A percentile compares a stretch with the other conserved stretches of the same genome.
Conservation (phyloP, 2,797 vertebrate genomes). For the Forpus xanthops region DNA sequence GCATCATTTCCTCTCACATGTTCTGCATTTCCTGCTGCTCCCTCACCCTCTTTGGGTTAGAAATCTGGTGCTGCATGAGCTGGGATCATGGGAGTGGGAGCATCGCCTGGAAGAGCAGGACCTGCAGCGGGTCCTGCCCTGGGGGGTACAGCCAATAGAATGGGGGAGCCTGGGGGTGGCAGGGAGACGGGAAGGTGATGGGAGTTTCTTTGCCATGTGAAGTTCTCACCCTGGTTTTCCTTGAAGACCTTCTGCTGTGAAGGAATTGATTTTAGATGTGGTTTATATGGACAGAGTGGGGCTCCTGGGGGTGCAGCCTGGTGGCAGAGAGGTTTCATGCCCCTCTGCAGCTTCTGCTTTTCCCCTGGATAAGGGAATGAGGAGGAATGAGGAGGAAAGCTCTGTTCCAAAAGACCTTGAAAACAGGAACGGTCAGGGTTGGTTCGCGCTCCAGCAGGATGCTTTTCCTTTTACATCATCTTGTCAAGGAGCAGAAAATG, state of each 20-base stretch:
- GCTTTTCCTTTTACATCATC: not conserved
- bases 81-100: not conserved
- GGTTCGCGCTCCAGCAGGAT: not conserved
- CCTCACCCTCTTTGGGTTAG: not conserved
- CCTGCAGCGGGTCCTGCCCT: not conserved
- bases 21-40: constrained; percentile 8
- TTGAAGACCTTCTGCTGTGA: not conserved
- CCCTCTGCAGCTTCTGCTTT: not conserved
- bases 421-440: not conserved
- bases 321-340: not conserved
- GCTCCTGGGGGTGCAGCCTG: not conserved
- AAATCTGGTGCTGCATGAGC: not conserved
- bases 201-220: not conserved
- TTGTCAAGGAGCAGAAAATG: not conserved
- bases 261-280: not conserved
- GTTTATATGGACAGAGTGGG: not conserved
- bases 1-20: not conserved
- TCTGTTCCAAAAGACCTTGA: not conserved
- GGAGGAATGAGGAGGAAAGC: not conserved
- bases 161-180: not conserved
- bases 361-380: not conserved
- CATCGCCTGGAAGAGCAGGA: not conserved
- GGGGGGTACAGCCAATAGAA: not conserved
- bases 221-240: not conserved
- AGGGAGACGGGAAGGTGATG: not conserved